Evolutionary conservation across 1,140 invertebrate species (phyloP), one percentile per base, ranked within the genome.

Genomic region (Helicoverpa armigera): DNA sequence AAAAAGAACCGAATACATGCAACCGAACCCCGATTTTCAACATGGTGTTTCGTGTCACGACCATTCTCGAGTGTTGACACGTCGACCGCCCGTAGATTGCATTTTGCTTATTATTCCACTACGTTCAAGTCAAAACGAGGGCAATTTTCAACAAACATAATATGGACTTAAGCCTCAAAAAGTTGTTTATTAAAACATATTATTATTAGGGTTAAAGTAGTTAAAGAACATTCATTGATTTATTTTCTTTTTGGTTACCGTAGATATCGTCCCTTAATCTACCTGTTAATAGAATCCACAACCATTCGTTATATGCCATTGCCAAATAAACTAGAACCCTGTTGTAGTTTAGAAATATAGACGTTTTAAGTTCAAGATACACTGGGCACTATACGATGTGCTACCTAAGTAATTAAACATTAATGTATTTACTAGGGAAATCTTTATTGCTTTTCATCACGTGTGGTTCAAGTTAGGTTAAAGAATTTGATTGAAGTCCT

Each of bases 391-490:
- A 63, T 61, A 51, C 51, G 43, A 50, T 61, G 35, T 75, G 16
- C 73, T 29, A n/a, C 43, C n/a, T 29, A 51, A 18, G 43, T 75
- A 75, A 75, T 75, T 75, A 75, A 16, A 61, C 58, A 75, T 63
- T 75, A 63, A 43, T 58, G 73, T 75, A 58, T 75, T 75, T 61
- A 63, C 58, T 48, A 50, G 73, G 18, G 48, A 29, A 70, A 53
- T 70, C 73, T 75, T 75, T 75, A 63, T 75, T 61, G 31, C 35
- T 58, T 75, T 75, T 75, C 73, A 18, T 75, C 58, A 51, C 73
- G 18, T 58, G n/a, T 7, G 11, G n/a, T 54, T 16, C 14, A n/a
- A 14, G 5, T 54, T 14, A 14, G 4, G 53, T 54, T 16, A 54
- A 1, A 54, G 14, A 7, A 54, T 54, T 14, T 54, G 16, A n/a